These are phyloP conservation scores for Venustaconcha ellipsiformis DNA, from an alignment of 1,140 invertebrate genomes.

Conservation along the genomic window DNA sequence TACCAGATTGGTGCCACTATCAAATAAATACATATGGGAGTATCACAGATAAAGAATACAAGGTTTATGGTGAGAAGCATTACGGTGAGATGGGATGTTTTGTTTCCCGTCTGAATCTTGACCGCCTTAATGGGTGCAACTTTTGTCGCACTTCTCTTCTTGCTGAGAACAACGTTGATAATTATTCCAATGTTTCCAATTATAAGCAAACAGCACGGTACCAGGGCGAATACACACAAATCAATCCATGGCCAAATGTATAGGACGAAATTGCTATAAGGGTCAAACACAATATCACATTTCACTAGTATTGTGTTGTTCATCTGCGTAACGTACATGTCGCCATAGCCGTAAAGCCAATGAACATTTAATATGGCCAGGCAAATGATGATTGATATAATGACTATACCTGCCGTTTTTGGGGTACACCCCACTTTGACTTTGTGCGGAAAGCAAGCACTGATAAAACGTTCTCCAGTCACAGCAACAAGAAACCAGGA, in stretches of 20 bases:
- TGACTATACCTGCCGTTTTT: background rate
- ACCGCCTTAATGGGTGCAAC: background rate
- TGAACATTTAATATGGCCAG: constrained; percentile 13
- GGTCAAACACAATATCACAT: constrained; percentile 4
- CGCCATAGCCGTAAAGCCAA: constrained; percentile 19
- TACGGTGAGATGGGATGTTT: constrained; percentile 9
- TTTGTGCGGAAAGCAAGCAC: constrained; percentile 42
- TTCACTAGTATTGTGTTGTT: background rate
- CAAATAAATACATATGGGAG: constrained; percentile 29
- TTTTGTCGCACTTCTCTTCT: constrained; percentile 7
- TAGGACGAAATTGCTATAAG: constrained; percentile 14
- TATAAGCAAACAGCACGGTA: constrained; percentile 12
- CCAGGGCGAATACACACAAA: constrained; percentile 14
- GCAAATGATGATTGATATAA: constrained; percentile 8
- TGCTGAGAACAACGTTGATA: constrained; percentile 13
- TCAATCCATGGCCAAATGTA: constrained; percentile 31
- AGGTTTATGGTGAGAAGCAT: constrained; percentile 19
- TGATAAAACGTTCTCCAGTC: constrained; percentile 45
- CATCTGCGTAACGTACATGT: background rate
- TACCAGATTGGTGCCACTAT: constrained; percentile 12
- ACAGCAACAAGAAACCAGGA: constrained; percentile 48
- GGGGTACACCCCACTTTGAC: constrained; percentile 24
- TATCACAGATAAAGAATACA: constrained; percentile 19
- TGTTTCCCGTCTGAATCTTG: background rate
- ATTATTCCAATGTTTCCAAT: constrained; percentile 22